Evolutionary conservation across 2,113 vertebrate genomes (phyloP).

Genomic region (Ursus arctos): DNA sequence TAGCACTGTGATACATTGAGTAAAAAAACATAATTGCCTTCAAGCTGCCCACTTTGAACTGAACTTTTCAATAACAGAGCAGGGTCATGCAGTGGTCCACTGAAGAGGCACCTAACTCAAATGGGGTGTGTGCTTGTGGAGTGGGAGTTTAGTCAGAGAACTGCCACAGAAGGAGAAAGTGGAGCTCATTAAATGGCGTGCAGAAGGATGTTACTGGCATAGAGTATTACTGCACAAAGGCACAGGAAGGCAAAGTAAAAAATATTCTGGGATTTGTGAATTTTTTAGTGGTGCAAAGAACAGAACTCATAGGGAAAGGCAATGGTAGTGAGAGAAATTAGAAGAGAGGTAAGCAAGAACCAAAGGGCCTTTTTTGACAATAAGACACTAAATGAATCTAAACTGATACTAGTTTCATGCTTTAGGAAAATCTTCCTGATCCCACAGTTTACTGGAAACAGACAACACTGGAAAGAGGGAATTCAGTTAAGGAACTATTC

Average conservation of each 20-base stretch:
- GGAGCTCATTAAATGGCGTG: neutral
- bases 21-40: neutral
- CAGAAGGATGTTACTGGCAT: neutral
- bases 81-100: neutral
- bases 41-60: neutral
- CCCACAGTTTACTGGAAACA: slow-evolving; percentile 12
- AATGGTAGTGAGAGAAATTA: neutral
- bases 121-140: neutral
- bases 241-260: neutral
- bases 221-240: neutral
- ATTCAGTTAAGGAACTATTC: neutral
- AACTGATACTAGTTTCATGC: neutral
- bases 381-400: neutral
- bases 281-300: neutral
- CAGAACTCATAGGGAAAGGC: neutral
- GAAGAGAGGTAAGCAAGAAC: neutral
- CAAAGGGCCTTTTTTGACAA: neutral
- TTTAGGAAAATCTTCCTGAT: slow-evolving; percentile 10
- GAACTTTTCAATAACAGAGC: neutral
- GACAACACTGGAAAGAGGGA: neutral
- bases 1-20: neutral
- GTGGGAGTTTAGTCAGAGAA: neutral
- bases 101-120: neutral
- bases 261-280: neutral
- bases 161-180: neutral